Evolutionary conservation across 2,797 vertebrate genomes (phyloP).

Genomic region (Pitangus sulphuratus): DNA sequence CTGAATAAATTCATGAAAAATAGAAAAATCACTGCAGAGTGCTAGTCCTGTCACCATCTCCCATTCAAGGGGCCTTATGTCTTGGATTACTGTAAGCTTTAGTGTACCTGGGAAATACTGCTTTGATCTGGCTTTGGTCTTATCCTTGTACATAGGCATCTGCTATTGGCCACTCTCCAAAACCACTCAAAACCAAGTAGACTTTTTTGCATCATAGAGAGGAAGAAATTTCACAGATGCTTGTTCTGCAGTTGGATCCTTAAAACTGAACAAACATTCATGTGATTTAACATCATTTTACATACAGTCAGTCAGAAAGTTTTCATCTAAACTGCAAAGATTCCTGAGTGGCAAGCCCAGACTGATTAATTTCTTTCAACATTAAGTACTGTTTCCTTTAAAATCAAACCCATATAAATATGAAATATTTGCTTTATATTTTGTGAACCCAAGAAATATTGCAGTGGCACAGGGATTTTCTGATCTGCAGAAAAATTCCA

Average conservation of each 20-base stretch:
- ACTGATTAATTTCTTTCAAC: neutral
- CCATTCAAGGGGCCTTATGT: neutral
- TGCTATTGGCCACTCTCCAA: neutral
- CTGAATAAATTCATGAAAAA: neutral
- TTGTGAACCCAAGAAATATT: neutral
- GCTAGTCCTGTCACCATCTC: neutral
- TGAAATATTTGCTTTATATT: neutral
- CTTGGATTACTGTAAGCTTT: neutral
- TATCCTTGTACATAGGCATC: neutral
- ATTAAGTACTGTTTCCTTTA: neutral
- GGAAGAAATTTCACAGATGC: neutral
- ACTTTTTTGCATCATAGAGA: neutral
- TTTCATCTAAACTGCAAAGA: neutral
- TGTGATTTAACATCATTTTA: neutral
- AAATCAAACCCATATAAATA: neutral
- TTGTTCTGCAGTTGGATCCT: neutral
- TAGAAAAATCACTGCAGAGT: neutral
- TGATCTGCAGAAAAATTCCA: neutral
- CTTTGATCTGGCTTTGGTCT: neutral
- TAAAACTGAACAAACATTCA: neutral
- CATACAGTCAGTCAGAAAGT: neutral
- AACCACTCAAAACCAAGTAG: neutral
- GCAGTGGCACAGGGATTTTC: neutral
- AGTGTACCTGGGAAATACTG: neutral
- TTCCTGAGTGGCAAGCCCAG: rapidly evolving